Base-by-base conservation (phyloP, 2,113 vertebrate species). In the Manacus vitellinus region DNA sequence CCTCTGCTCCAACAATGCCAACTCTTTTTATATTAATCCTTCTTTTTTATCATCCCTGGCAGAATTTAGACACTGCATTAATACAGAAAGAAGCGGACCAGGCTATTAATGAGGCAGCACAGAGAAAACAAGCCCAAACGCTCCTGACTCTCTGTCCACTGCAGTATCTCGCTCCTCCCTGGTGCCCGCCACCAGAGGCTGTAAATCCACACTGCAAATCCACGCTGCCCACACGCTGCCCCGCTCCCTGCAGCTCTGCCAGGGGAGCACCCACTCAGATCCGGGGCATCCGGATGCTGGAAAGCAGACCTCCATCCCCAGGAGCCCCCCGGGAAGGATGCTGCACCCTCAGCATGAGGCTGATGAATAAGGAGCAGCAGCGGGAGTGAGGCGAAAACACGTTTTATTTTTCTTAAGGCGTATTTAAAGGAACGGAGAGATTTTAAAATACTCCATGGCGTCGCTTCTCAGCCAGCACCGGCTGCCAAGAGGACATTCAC, bases 401-500 rank as follows among this genome's bases (percentile, higher is more conserved):
- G 3, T 77, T 77, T 63, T 46, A 49, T 95, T 94, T 92, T 89
- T 59, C 85, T 75, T 41, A n/a, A 75, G 73, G 41, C 18, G 0
- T 89, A 89, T 91, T 91, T 91, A 88, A 95, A 92, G 90, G 58
- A 85, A 85, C 3, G 5, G 70, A 61, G 66, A 76, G 47, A 88
- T 89, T 94, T 87, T 91, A 71, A 94, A 94, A 97, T 95, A 95
- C 73, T 84, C 88, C 14, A 71, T 37, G 0, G 85, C 74, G 85
- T 89, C 88, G 24, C 85, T 93, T 93, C 95, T 78, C 96, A 96
- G 96, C 90, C 95, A 95, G 74, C 54, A 10, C 17, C 0, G 28
- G 62, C 96, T 97, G 96, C 96, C 95, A 95, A 97, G 76, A 96
- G 90, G 92, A 89, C 94, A 90, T 94, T 93, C 85, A 63, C 2